Evolutionary conservation across 2,113 vertebrate species (phyloP).

Genomic region (Gnathonemus longibarbis): DNA sequence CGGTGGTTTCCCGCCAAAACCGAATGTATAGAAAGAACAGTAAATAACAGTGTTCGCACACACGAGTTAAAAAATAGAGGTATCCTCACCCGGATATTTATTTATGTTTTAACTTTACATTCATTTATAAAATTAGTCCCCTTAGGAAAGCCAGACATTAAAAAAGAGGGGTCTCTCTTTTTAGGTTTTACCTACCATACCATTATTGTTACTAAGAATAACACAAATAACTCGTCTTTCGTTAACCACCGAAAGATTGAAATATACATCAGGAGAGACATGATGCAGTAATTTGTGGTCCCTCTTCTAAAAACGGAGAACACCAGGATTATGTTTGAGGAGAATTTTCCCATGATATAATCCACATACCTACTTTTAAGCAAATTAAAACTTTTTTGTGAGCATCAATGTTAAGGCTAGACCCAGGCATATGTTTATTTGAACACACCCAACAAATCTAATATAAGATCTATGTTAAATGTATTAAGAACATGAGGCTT

Average conservation of each 20-base stretch:
- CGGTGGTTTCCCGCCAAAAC: conserved; percentile 54
- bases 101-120: conserved; percentile 46
- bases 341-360: conserved; percentile 38
- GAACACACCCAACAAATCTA: background rate
- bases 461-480: background rate
- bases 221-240: conserved; percentile 58
- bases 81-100: conserved; percentile 61
- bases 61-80: conserved; percentile 56
- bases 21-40: conserved; percentile 57
- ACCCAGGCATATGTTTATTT: background rate
- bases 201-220: conserved; percentile 59
- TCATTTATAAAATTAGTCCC: conserved; percentile 59
- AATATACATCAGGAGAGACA: conserved; percentile 56
- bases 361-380: conserved; percentile 41
- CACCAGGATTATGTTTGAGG: conserved; percentile 35
- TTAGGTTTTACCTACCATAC: conserved; percentile 57
- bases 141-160: conserved; percentile 52
- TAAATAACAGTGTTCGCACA: conserved; percentile 55
- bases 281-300: conserved; percentile 58
- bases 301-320: conserved; percentile 48
- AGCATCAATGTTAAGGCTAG: background rate
- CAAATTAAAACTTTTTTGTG: background rate
- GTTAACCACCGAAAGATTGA: conserved; percentile 50
- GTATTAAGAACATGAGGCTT: background rate
- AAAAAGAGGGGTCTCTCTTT: conserved; percentile 49